Percentiles rank a stretch among this genome's conserved stretches.
Evolutionary conservation across 2,888 invertebrate species (phyloP).

Genomic region (Chalcis sispes): DNA sequence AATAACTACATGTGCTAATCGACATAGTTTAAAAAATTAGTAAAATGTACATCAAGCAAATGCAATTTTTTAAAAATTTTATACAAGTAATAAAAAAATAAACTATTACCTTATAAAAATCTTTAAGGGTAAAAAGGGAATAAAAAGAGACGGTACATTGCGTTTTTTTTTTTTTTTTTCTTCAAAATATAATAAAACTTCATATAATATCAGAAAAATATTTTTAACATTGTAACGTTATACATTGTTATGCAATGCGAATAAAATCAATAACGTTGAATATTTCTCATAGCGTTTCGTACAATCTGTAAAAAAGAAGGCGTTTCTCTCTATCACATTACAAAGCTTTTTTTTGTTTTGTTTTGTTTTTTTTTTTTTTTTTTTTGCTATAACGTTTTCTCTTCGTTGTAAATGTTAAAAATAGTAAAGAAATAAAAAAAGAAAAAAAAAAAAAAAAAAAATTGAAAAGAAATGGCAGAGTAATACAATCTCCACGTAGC

Average conservation of each 20-base stretch:
- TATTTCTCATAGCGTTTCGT: slow-evolving; percentile 27
- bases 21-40: not conserved
- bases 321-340: slow-evolving; percentile 18
- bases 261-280: not conserved
- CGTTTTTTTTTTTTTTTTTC: slow-evolving; percentile 25
- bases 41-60: not conserved
- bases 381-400: slow-evolving; percentile 4
- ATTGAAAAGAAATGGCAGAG: too few relatives aligned
- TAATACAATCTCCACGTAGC: too few relatives aligned
- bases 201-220: slow-evolving; percentile 55
- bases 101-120: not conserved
- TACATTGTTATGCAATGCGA: slow-evolving; percentile 15
- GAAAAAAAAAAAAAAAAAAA: too few relatives aligned
- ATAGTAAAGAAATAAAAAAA: too few relatives aligned
- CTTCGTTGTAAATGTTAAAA: slow-evolving; percentile 17
- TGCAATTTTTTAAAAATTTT: too few relatives aligned
- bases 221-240: slow-evolving; percentile 50
- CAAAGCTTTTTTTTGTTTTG: too few relatives aligned
- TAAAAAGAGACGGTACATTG: slow-evolving; percentile 8
- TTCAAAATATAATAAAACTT: slow-evolving; percentile 57
- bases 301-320: slow-evolving; percentile 23
- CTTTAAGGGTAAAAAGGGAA: not conserved
- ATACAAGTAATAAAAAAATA: too few relatives aligned
- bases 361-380: too few relatives aligned
- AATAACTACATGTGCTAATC: slow-evolving; percentile 25